Base-by-base conservation (phyloP, 30 jellyfish, hydroid and myxozoan species). In the Clytia hemisphaerica region DNA sequence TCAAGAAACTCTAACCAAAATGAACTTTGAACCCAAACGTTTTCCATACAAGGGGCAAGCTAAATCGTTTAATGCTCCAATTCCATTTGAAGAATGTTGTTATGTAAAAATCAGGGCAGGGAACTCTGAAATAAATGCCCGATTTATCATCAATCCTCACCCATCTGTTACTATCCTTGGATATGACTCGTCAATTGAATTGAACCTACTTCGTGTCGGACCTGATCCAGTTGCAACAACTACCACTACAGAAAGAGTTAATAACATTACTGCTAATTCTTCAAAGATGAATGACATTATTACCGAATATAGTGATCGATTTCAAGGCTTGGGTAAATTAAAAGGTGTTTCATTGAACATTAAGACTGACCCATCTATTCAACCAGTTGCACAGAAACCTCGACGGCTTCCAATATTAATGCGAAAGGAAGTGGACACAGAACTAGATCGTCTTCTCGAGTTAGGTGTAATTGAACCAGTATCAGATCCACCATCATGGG, bases 401-500 rank as follows among this genome's bases (percentile, higher is more conserved):
- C 74, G 93, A 6, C 29, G 93, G 3, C 37, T 79, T 19, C 77
- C 80, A 3, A 74, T 61, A 18, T 73, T 60, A 27, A 32, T 58
- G 50, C 87, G 61, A 29, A 37, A 42, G 75, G 24, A 61, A 61
- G 82, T 44, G 18, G 82, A 61, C 62, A 28, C 3, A 3, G 82
- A 59, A 36, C 82, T 74, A 12, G 77, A 74, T 15, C 60, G 42
- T 18, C 58, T 74, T 2, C 27, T 50, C 31, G 73, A 74, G 7
- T 53, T 27, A n/a, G 83, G 58, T 31, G 77, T 74, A 6, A 65
- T 74, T 44, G 87, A 74, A 62, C 65, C 65, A 38, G 87, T 74
- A 2, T 50, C 7, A 37, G 4, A 28, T 25, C 74, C 75, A 5
- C 65, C 93, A 4, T 57, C 79, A 7, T 79, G 85, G 85, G 78